A percentile compares a stretch with the other conserved stretches of the same genome.
These are phyloP conservation scores for Monochamus alternatus DNA, from an alignment of 2,888 invertebrate species.

Conservation along the genomic window DNA sequence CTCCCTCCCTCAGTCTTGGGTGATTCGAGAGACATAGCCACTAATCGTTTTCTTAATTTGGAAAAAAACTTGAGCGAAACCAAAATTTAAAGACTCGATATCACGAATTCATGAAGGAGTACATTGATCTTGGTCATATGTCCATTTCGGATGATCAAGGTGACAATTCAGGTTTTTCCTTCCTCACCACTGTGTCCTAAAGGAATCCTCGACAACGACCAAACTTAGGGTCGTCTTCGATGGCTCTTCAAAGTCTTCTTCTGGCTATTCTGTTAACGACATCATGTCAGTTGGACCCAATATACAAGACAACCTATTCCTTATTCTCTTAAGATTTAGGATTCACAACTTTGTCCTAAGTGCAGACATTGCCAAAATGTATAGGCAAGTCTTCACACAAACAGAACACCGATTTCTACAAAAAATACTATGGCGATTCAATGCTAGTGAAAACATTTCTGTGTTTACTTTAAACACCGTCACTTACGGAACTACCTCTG, in stretches of 20 bases:
- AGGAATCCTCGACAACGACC: slow-evolving; percentile 4
- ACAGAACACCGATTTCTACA: neutral
- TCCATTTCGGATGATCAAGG: neutral
- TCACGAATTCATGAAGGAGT: slow-evolving; percentile 31
- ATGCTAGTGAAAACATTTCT: neutral
- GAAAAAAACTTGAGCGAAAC: slow-evolving; percentile 12
- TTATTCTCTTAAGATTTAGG: slow-evolving; percentile 20
- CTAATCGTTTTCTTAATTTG: slow-evolving; percentile 17
- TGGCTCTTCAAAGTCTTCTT: neutral
- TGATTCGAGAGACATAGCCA: slow-evolving; percentile 10
- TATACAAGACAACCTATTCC: slow-evolving; percentile 23
- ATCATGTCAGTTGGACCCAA: neutral
- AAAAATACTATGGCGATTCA: slow-evolving; percentile 20
- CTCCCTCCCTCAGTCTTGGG: slow-evolving; percentile 7
- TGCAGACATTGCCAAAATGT: slow-evolving; percentile 11
- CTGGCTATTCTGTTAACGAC: neutral
- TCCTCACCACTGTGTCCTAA: slow-evolving; percentile 30
- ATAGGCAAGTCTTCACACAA: slow-evolving; percentile 7
- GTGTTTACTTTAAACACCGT: slow-evolving; percentile 4
- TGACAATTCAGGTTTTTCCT: neutral
- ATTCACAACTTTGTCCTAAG: slow-evolving; percentile 1
- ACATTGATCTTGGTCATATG: slow-evolving; percentile 24
- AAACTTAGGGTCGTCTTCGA: slow-evolving; percentile 32
- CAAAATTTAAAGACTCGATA: slow-evolving; percentile 15
- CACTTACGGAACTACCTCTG: slow-evolving; percentile 9